Conservation (phyloP, 2,113 vertebrate species). For the Spea bombifrons region DNA sequence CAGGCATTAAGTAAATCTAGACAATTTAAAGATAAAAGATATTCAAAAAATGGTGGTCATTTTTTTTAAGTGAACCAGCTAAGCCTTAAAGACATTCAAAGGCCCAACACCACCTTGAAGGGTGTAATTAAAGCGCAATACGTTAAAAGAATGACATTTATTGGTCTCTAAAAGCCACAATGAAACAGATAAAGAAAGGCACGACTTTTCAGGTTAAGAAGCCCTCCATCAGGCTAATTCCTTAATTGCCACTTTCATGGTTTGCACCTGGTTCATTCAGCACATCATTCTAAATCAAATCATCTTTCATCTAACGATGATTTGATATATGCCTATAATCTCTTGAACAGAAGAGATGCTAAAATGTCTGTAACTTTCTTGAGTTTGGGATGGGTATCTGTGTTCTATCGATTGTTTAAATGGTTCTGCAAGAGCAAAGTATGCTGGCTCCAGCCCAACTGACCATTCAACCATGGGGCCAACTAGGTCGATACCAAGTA, state of each 20-base stretch:
- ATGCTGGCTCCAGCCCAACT: too few relatives aligned
- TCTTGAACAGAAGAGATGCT: too few relatives aligned
- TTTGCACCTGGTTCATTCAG: constrained; percentile 35
- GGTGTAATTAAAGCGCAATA: constrained; percentile 41
- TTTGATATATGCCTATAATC: constrained; percentile 15
- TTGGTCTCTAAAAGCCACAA: constrained; percentile 44
- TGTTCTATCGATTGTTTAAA: too few relatives aligned
- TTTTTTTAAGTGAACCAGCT: not conserved
- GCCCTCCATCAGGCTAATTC: constrained; percentile 40
- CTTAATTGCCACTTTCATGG: constrained; percentile 42
- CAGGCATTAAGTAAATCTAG: too few relatives aligned
- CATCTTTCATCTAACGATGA: constrained; percentile 26
- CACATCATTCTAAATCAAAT: constrained; percentile 24
- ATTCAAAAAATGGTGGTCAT: too few relatives aligned
- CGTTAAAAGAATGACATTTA: constrained; percentile 42
- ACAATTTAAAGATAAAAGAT: too few relatives aligned
- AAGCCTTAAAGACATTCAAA: not conserved
- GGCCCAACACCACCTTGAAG: constrained; percentile 18
- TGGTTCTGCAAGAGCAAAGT: too few relatives aligned
- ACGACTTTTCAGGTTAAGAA: constrained; percentile 34
- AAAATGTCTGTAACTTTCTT: too few relatives aligned
- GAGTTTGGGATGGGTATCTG: too few relatives aligned
- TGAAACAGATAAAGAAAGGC: constrained; percentile 34
- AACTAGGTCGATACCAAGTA: too few relatives aligned
- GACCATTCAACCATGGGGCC: too few relatives aligned